phyloP scores from a whole-genome alignment of 2,888 invertebrate genomes.

The Meta bourneti region DNA sequence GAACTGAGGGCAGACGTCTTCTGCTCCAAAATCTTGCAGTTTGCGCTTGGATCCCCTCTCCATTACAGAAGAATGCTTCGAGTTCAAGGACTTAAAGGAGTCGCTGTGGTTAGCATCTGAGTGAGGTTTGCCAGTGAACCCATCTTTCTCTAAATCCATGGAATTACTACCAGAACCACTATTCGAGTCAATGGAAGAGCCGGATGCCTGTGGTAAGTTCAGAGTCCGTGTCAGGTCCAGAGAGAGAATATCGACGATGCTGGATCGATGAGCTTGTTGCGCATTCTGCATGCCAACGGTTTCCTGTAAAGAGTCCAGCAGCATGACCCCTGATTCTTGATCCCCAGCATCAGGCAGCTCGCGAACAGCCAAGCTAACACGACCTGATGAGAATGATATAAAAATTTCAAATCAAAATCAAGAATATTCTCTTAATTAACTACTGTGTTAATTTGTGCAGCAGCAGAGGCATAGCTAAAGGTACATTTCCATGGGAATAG shows the following conservation, averaged over 20 bases:
- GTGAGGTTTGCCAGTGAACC: slow-evolving; percentile 39
- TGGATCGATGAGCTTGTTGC: slow-evolving; percentile 73
- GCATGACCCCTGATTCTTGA: slow-evolving; percentile 61
- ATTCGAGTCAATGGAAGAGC: slow-evolving; percentile 38
- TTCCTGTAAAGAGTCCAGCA: slow-evolving; percentile 75
- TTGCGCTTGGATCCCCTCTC: slow-evolving; percentile 72
- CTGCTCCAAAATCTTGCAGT: slow-evolving; percentile 37
- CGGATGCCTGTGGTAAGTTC: slow-evolving; percentile 47
- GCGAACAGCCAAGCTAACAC: slow-evolving; percentile 78
- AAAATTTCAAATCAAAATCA: background rate
- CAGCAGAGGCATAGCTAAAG: too few species aligned
- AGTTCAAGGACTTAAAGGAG: background rate
- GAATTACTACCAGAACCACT: slow-evolving; percentile 39
- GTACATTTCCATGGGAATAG: too few species aligned
- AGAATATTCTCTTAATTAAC: background rate
- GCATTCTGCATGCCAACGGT: slow-evolving; percentile 51
- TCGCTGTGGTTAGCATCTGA: slow-evolving; percentile 24
- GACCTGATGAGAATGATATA: slow-evolving; percentile 56
- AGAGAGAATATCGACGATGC: slow-evolving; percentile 77
- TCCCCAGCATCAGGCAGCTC: slow-evolving; percentile 77
- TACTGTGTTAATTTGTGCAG: too few species aligned
- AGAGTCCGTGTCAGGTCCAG: slow-evolving; percentile 75
- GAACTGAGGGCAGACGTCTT: slow-evolving; percentile 79
- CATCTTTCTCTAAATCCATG: slow-evolving; percentile 69
- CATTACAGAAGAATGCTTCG: background rate